A percentile compares a stretch with the other conserved stretches of the same genome.
Evolutionary conservation across 2,113 vertebrate species (phyloP).

Genomic region (Stegastes partitus): DNA sequence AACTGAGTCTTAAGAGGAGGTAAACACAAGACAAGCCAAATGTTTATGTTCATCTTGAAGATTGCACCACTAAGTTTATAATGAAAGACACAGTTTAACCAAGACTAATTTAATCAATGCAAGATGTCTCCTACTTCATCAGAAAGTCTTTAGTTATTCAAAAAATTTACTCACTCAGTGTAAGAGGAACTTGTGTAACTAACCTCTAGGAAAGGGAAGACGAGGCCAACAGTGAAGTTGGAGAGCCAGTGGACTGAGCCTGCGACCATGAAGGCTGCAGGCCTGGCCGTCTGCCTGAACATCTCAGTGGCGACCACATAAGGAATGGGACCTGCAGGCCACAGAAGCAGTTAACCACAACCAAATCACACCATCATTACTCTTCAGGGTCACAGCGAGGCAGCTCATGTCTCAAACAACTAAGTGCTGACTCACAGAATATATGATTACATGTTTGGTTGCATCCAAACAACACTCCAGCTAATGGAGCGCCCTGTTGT

Average conservation of each 20-base stretch:
- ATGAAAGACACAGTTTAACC: too few species aligned
- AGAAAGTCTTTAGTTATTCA: too few species aligned
- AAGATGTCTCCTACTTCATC: too few species aligned
- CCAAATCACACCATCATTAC: slow-evolving; percentile 44
- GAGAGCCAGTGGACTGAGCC: slow-evolving; percentile 95
- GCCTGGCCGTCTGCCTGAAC: slow-evolving; percentile 95
- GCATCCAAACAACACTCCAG: slow-evolving; percentile 69
- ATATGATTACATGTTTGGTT: slow-evolving; percentile 61
- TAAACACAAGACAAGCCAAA: slow-evolving; percentile 28
- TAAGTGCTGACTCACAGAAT: slow-evolving; percentile 7
- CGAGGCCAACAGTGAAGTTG: slow-evolving; percentile 92
- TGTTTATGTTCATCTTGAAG: too few species aligned
- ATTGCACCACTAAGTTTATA: too few species aligned
- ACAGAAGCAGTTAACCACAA: slow-evolving; percentile 26
- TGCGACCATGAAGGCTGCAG: slow-evolving; percentile 93
- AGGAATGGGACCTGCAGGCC: slow-evolving; percentile 89
- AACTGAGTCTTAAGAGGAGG: slow-evolving; percentile 6
- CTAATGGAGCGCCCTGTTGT: slow-evolving; percentile 60
- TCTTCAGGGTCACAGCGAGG: slow-evolving; percentile 5
- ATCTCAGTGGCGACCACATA: slow-evolving; percentile 92
- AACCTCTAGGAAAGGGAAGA: slow-evolving; percentile 95
- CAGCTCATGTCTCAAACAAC: slow-evolving; percentile 44
- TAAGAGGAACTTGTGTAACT: slow-evolving; percentile 47
- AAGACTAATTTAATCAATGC: too few species aligned
- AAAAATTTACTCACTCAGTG: too few species aligned